Evolutionary conservation across 2,888 invertebrate genomes (phyloP), one percentile per base, ranked within the genome.

Genomic region (Microplitis deprimator): DNA sequence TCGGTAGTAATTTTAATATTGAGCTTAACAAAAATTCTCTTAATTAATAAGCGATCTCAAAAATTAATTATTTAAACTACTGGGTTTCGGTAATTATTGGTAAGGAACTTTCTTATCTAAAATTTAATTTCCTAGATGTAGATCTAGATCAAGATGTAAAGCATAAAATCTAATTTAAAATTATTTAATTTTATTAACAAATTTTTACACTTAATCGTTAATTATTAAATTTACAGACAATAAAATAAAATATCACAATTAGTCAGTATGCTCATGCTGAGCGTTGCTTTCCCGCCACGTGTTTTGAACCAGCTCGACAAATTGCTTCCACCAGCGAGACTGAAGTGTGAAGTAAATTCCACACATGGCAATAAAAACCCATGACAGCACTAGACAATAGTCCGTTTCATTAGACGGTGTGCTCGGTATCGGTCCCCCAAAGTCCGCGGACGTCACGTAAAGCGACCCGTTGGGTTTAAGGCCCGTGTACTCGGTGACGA

Each of bases 241-340:
- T 20, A 62, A 61, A 72, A 16, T 17, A 40, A 72, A 41, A 20
- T n/a, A 41, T 16, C 38, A 29, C n/a, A 29, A 38, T 89, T 90
- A 95, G 83, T 95, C 95, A 85, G 92, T 93, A 87, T 95, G 95
- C 86, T 95, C 94, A 86, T 94, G 94, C 84, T 95, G 95, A 38
- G 94, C 96, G 85, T 96, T 96, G 3, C 95, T 95, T 89, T 97
- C 97, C 77, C 95, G 92, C 97, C 97, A 97, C 80, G 95, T 96
- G 83, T 95, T 95, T 86, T 96, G 94, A 10, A 96, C 92, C 89
- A 94, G 94, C 88, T 97, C 97, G 1, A 96, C 93, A 83, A 97
- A 93, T 91, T 94, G 94, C 75, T 91, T 92, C 93, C 95, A 97
- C 90, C 94, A 93, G 70, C 92, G 92, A 0, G 96, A 95, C 85